These are phyloP conservation scores for Orbicella faveolata DNA, from an alignment of 64 coral and sea anemone genomes.

Conservation along the genomic window DNA sequence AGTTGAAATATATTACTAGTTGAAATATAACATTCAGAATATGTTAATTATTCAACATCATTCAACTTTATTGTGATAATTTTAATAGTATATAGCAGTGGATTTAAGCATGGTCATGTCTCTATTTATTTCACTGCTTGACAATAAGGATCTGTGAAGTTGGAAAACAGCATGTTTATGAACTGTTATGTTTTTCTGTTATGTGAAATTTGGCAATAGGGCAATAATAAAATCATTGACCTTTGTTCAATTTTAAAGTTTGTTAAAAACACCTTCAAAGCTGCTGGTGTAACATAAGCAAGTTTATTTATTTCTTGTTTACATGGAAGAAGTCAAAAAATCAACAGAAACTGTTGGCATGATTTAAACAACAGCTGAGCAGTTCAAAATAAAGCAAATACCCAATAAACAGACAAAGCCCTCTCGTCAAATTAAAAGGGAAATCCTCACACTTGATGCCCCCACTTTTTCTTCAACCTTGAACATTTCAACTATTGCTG, in stretches of 20 bases:
- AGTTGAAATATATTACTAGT: too few species aligned
- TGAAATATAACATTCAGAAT: too few species aligned
- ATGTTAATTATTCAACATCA: too few species aligned
- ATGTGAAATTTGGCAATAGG: too few species aligned
- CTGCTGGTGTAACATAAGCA: background rate
- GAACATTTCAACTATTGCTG: background rate
- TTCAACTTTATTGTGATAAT: too few species aligned
- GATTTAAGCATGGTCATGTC: too few species aligned
- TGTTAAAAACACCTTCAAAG: background rate
- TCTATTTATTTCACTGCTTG: too few species aligned
- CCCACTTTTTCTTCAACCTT: background rate
- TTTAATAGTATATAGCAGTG: too few species aligned
- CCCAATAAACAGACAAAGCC: constrained; percentile 6
- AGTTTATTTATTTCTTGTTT: constrained; percentile 2
- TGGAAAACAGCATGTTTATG: too few species aligned
- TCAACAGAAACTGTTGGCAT: background rate
- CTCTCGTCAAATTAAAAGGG: constrained; percentile 19
- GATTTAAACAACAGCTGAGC: constrained; percentile 34
- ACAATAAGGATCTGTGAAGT: too few species aligned
- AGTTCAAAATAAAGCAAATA: background rate
- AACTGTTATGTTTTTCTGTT: too few species aligned
- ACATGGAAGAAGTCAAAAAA: background rate
- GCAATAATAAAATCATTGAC: too few species aligned
- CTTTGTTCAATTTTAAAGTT: background rate
- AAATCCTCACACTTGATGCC: background rate